Percentiles rank a stretch among this genome's conserved stretches.
Evolutionary conservation across 2,888 invertebrate genomes (phyloP).

Genomic region (Thera britannica): DNA sequence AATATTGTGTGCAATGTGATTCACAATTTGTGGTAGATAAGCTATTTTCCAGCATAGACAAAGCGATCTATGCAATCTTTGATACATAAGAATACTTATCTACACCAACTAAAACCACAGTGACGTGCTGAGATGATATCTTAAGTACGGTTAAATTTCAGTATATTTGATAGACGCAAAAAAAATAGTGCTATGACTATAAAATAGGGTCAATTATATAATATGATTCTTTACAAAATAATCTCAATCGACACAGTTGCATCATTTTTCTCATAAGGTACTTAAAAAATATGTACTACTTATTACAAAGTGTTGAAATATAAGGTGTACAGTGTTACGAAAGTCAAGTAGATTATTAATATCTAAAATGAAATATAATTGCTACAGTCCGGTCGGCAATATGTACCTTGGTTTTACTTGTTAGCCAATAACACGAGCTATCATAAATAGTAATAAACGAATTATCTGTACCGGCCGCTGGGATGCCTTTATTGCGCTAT

Average conservation of each 20-base stretch:
- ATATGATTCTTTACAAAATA: too few species aligned
- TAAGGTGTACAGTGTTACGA: neutral
- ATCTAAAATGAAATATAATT: conserved; percentile 4
- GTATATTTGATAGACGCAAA: too few species aligned
- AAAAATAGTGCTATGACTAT: too few species aligned
- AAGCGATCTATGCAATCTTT: neutral
- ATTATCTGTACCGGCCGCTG: conserved; percentile 20
- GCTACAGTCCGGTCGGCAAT: conserved; percentile 3
- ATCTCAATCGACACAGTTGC: too few species aligned
- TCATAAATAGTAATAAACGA: conserved; percentile 19
- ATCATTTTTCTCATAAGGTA: neutral
- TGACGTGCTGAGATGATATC: too few species aligned
- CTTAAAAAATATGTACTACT: neutral
- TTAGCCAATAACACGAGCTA: conserved; percentile 10
- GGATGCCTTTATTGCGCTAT: conserved; percentile 17
- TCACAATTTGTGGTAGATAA: conserved; percentile 1
- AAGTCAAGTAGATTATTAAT: neutral
- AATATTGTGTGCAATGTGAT: conserved; percentile 18
- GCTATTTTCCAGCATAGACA: neutral
- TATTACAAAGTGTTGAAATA: neutral
- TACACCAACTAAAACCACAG: too few species aligned
- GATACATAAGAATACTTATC: too few species aligned
- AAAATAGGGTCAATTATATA: too few species aligned
- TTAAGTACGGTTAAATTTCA: too few species aligned
- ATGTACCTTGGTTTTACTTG: conserved; percentile 7